Percentiles rank a stretch among this genome's conserved stretches.
Conservation (phyloP, 2,888 invertebrate genomes). For the Meghimatium bilineatum region DNA sequence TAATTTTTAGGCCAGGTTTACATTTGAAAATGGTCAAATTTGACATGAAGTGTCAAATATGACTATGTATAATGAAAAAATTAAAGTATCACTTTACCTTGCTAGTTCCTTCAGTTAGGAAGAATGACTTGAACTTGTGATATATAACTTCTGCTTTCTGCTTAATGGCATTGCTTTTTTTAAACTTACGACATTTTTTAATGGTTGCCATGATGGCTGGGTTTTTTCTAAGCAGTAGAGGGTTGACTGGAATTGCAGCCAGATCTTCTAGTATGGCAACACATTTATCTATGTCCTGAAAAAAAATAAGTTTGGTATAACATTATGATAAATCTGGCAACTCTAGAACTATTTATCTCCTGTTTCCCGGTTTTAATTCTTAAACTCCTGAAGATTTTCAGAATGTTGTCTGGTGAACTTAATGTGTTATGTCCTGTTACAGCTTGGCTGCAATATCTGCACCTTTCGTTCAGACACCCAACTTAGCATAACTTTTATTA, state of each 20-base stretch:
- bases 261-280: conserved; percentile 76
- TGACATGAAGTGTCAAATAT: neutral
- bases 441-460: too few relatives aligned
- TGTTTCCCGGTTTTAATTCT: too few relatives aligned
- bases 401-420: too few relatives aligned
- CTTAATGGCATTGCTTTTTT: conserved; percentile 74
- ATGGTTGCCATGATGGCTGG: conserved; percentile 77
- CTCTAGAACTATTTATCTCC: neutral
- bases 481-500: too few relatives aligned
- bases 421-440: too few relatives aligned
- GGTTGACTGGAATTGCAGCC: conserved; percentile 70
- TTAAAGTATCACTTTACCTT: conserved; percentile 8
- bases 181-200: conserved; percentile 77
- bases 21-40: too few relatives aligned
- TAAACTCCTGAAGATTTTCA: too few relatives aligned
- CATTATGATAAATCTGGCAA: neutral
- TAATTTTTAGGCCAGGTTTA: too few relatives aligned
- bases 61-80: neutral
- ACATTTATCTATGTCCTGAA: conserved; percentile 75
- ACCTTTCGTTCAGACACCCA: too few relatives aligned
- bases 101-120: conserved; percentile 68
- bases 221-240: conserved; percentile 75
- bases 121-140: conserved; percentile 76
- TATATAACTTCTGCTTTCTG: conserved; percentile 77
- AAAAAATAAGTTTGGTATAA: conserved; percentile 11